phyloP scores from a whole-genome alignment of 2,888 invertebrate genomes.

The Macaria notata region DNA sequence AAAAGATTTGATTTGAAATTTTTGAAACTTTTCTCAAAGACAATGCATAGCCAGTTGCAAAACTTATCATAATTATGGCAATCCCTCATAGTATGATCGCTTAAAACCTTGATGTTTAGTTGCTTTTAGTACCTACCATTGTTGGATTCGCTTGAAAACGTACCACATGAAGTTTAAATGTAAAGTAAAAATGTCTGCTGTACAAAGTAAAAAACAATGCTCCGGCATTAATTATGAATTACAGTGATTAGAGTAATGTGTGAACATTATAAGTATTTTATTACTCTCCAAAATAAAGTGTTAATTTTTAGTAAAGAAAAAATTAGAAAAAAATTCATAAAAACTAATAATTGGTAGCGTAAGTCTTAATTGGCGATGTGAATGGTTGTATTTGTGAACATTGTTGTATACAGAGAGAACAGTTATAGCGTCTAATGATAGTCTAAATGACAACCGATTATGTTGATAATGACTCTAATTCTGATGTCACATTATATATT shows the following conservation, averaged over 20 bases:
- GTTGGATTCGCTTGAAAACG: too few relatives aligned
- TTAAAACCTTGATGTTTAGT: neutral
- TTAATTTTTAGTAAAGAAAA: conserved; percentile 35
- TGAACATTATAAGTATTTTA: conserved; percentile 46
- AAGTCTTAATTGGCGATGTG: conserved; percentile 47
- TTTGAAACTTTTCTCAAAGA: too few relatives aligned
- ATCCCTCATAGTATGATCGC: too few relatives aligned
- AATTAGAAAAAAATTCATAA: conserved; percentile 46
- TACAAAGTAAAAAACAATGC: conserved; percentile 3
- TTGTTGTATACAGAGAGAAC: conserved; percentile 22
- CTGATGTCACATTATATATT: too few relatives aligned
- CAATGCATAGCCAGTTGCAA: too few relatives aligned
- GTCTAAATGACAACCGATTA: neutral
- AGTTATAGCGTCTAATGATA: conserved; percentile 14
- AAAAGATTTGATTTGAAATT: too few relatives aligned
- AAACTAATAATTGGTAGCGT: conserved; percentile 42
- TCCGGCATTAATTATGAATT: conserved; percentile 21
- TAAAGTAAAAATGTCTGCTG: too few relatives aligned
- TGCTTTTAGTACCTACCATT: too few relatives aligned
- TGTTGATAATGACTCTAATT: neutral
- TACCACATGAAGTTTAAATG: too few relatives aligned
- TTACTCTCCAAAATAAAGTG: conserved; percentile 41
- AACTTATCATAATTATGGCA: too few relatives aligned
- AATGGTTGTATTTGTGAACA: conserved; percentile 22
- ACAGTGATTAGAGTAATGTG: conserved; percentile 42